These are phyloP conservation scores for Uria aalge DNA, from an alignment of 2,113 vertebrate genomes.

Conservation along the genomic window DNA sequence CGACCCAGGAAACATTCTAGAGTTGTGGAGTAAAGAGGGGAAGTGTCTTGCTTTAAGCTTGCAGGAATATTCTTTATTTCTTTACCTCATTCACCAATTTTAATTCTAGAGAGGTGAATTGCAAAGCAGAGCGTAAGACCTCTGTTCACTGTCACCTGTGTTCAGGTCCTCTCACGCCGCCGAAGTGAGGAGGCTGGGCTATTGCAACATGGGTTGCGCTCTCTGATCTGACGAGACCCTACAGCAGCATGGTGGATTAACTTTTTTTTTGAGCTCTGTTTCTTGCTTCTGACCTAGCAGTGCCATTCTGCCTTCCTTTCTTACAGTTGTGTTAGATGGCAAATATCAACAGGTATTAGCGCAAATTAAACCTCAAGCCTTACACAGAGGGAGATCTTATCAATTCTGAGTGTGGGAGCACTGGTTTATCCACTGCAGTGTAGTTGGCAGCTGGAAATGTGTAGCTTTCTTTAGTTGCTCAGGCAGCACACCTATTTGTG, in stretches of 20 bases:
- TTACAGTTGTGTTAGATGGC: neutral
- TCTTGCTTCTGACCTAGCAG: neutral
- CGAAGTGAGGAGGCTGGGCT: neutral
- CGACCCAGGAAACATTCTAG: neutral
- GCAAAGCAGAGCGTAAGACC: neutral
- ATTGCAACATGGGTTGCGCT: fast-evolving
- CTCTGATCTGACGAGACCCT: neutral
- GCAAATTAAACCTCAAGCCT: neutral
- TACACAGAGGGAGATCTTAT: neutral
- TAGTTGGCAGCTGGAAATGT: neutral
- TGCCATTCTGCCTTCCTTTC: neutral
- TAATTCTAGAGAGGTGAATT: neutral
- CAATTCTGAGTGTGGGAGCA: neutral
- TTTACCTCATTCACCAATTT: neutral
- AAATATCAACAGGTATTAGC: neutral
- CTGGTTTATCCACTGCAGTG: neutral
- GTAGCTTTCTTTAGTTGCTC: neutral
- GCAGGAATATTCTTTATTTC: neutral
- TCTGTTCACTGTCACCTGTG: neutral
- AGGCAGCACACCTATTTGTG: neutral
- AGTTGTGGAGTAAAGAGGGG: neutral
- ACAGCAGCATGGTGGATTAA: neutral
- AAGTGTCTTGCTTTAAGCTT: neutral
- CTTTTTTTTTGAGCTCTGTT: neutral
- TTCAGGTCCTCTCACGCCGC: neutral